phyloP scores from a whole-genome alignment of 1,140 invertebrate genomes.

The Glomeris maerens region DNA sequence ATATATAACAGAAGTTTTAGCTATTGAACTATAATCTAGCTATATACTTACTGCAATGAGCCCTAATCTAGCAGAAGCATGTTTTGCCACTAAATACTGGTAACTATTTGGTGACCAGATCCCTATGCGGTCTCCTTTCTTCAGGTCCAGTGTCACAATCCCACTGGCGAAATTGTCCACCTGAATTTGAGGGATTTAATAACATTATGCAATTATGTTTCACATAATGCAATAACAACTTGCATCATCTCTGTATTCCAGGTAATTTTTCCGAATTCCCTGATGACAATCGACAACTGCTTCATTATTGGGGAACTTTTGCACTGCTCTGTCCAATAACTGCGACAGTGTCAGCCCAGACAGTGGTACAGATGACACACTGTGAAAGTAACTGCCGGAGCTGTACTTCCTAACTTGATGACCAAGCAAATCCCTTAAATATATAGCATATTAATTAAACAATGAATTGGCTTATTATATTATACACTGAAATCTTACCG shows the following conservation, averaged over 20 bases:
- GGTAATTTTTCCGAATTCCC: constrained; percentile 44
- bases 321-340: constrained; percentile 39
- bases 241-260: constrained; percentile 45
- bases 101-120: constrained; percentile 75
- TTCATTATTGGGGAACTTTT: constrained; percentile 40
- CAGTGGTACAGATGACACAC: constrained; percentile 41
- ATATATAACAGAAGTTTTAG: background rate
- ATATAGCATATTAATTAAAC: background rate
- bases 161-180: constrained; percentile 65
- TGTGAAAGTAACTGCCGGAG: constrained; percentile 27
- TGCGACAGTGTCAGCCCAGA: constrained; percentile 44
- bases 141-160: constrained; percentile 55
- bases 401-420: background rate
- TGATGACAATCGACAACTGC: constrained; percentile 46
- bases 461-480: background rate
- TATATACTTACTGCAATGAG: constrained; percentile 63
- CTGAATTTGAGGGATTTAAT: constrained; percentile 27
- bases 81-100: constrained; percentile 63
- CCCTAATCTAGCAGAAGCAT: constrained; percentile 65
- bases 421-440: background rate
- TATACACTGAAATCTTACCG: background rate
- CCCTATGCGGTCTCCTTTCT: constrained; percentile 65
- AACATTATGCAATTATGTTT: background rate
- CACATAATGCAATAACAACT: constrained; percentile 5
- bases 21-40: too few species aligned